These are phyloP conservation scores for Chelmon rostratus DNA, from an alignment of 2,797 vertebrate species.

Conservation along the genomic window DNA sequence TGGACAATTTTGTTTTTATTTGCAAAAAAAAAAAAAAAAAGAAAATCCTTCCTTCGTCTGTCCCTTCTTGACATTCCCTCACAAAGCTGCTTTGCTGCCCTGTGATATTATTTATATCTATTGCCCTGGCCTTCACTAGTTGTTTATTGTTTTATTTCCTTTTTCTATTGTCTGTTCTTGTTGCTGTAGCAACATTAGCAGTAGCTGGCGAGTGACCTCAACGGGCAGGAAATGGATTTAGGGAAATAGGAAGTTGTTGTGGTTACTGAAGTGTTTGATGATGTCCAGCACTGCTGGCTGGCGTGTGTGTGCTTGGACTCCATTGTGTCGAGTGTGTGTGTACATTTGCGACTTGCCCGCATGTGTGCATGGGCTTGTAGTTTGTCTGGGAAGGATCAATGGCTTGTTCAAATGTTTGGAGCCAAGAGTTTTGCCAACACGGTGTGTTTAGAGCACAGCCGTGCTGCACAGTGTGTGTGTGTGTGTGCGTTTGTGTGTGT, in stretches of 20 bases:
- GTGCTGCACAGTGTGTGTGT: conserved; percentile 18
- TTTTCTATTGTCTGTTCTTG: conserved; percentile 22
- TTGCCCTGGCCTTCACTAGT: conserved; percentile 17
- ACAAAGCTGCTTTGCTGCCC: neutral
- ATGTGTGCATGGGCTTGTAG: conserved; percentile 25
- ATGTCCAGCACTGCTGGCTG: conserved; percentile 72
- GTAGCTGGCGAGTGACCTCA: conserved; percentile 53
- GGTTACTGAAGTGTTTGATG: conserved; percentile 83
- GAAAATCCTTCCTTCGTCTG: neutral
- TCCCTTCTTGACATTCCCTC: neutral
- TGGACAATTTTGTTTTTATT: conserved; percentile 2
- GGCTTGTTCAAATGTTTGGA: conserved; percentile 42
- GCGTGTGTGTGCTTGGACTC: conserved; percentile 23
- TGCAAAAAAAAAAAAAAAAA: conserved; percentile 2
- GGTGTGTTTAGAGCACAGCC: conserved; percentile 50
- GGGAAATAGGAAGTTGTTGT: conserved; percentile 88
- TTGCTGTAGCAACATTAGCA: conserved; percentile 49
- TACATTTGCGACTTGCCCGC: neutral
- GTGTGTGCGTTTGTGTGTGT: neutral
- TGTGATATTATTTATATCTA: conserved; percentile 13
- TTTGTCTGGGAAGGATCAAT: conserved; percentile 69
- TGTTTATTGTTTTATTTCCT: conserved; percentile 28
- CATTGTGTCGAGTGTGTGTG: conserved; percentile 33
- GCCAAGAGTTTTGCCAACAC: conserved; percentile 51
- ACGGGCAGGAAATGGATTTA: conserved; percentile 81